Evolutionary conservation across 1,140 invertebrate species (phyloP).

Genomic region (Uloborus diversus): DNA sequence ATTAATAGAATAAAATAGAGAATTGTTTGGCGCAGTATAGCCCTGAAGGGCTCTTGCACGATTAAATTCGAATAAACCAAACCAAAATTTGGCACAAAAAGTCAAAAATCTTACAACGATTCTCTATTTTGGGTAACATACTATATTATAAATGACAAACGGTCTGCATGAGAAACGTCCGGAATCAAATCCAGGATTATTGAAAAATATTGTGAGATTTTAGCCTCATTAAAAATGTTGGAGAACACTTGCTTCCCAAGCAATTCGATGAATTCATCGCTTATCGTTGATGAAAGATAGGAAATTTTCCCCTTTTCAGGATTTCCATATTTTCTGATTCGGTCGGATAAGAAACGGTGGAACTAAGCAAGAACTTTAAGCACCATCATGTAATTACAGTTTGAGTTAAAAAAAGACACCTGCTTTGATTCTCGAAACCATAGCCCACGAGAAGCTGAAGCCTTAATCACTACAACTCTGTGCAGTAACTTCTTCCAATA

Average conservation of each 20-base stretch:
- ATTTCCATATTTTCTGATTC: conserved; percentile 40
- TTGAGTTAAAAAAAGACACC: too few species aligned
- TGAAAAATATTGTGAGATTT: neutral
- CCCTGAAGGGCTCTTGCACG: too few species aligned
- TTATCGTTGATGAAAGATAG: conserved; percentile 37
- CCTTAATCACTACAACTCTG: neutral
- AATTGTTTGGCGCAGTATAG: too few species aligned
- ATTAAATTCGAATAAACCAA: too few species aligned
- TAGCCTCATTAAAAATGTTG: neutral
- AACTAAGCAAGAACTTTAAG: conserved; percentile 53
- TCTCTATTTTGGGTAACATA: too few species aligned
- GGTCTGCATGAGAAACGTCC: conserved; percentile 11
- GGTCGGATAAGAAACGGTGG: conserved; percentile 26
- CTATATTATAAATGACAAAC: neutral
- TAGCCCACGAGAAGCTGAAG: neutral
- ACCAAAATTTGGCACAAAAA: too few species aligned
- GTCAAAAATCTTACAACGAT: too few species aligned
- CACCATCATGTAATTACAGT: too few species aligned
- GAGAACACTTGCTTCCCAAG: conserved; percentile 4
- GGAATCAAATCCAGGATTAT: neutral
- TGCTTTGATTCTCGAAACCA: neutral
- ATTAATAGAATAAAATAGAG: too few species aligned
- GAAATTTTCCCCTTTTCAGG: conserved; percentile 2
- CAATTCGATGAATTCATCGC: conserved; percentile 49
- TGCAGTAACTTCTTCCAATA: neutral